Conservation (phyloP, 2,797 vertebrate species). For the Tiaroga cobitis region DNA sequence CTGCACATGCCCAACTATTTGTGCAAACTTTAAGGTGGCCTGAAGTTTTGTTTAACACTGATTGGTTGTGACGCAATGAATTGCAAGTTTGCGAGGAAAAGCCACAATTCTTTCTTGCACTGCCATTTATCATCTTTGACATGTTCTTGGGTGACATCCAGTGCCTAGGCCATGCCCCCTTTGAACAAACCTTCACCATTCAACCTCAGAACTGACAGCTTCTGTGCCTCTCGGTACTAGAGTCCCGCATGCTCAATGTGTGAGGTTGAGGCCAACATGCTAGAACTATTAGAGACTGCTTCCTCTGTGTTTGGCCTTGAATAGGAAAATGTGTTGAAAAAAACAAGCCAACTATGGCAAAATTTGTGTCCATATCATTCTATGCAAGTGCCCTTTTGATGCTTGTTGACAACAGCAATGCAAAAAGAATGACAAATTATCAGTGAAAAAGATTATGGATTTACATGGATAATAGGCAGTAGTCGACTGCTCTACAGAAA, state of each 20-base stretch:
- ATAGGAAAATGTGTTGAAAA: slow-evolving; percentile 69
- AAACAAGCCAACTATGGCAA: slow-evolving; percentile 69
- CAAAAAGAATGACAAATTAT: slow-evolving; percentile 81
- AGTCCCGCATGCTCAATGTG: slow-evolving; percentile 21
- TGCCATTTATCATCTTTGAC: slow-evolving; percentile 79
- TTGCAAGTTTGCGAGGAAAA: slow-evolving; percentile 17
- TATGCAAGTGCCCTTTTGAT: slow-evolving; percentile 76
- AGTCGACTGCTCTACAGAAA: slow-evolving; percentile 45
- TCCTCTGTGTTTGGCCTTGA: slow-evolving; percentile 63
- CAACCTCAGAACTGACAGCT: slow-evolving; percentile 42
- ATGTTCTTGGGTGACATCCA: slow-evolving; percentile 79
- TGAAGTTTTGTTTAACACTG: slow-evolving; percentile 15
- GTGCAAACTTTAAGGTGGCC: slow-evolving; percentile 18
- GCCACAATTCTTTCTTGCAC: slow-evolving; percentile 25
- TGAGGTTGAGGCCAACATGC: slow-evolving; percentile 21
- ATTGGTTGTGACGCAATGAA: background rate
- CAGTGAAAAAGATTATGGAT: slow-evolving; percentile 64
- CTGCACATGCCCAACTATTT: background rate
- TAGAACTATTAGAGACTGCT: slow-evolving; percentile 35
- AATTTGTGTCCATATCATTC: slow-evolving; percentile 76
- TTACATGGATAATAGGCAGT: slow-evolving; percentile 52
- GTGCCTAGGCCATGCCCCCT: slow-evolving; percentile 55
- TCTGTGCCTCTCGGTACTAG: slow-evolving; percentile 28
- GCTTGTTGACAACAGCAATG: slow-evolving; percentile 77
- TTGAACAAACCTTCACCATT: slow-evolving; percentile 46